Percentiles rank a stretch among this genome's conserved stretches.
phyloP scores from a whole-genome alignment of 2,888 invertebrate genomes.

The Mimumesa dahlbomi region DNA sequence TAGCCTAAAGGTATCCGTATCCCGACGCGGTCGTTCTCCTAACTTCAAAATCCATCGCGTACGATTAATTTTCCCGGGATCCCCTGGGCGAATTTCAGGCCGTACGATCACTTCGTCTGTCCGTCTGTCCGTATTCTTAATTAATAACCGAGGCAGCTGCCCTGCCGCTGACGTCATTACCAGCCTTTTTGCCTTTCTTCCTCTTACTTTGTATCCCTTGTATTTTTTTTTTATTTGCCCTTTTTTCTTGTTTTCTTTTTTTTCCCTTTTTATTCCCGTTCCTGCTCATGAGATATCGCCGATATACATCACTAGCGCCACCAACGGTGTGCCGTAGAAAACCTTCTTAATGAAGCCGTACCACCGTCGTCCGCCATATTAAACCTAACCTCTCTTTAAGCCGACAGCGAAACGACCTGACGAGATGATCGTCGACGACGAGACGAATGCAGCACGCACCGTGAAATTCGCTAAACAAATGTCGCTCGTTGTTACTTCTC shows the following conservation, averaged over 20 bases:
- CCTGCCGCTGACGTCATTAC: constrained; percentile 76
- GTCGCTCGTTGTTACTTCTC: constrained; percentile 53
- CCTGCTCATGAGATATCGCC: constrained; percentile 72
- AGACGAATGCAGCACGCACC: constrained; percentile 53
- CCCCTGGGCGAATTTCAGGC: constrained; percentile 72
- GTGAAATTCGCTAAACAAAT: constrained; percentile 67
- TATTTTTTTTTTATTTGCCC: constrained; percentile 2
- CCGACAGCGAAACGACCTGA: constrained; percentile 47
- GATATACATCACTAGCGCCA: constrained; percentile 76
- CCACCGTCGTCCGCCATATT: constrained; percentile 44
- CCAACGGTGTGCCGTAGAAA: constrained; percentile 67
- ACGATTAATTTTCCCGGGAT: constrained; percentile 73
- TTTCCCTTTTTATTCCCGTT: constrained; percentile 32
- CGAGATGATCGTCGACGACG: constrained; percentile 57
- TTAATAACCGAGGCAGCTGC: constrained; percentile 79
- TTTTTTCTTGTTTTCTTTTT: constrained; percentile 2
- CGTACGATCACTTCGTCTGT: constrained; percentile 45
- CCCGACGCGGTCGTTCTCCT: constrained; percentile 42
- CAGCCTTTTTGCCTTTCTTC: constrained; percentile 67
- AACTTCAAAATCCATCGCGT: constrained; percentile 68
- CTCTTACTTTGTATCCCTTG: constrained; percentile 38
- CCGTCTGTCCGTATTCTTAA: constrained; percentile 70
- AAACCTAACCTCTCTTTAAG: constrained; percentile 44
- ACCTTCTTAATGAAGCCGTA: constrained; percentile 74
- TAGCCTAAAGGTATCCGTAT: constrained; percentile 71